phyloP scores from a whole-genome alignment of 2,888 invertebrate species.

The Pasiphila rectangulata region DNA sequence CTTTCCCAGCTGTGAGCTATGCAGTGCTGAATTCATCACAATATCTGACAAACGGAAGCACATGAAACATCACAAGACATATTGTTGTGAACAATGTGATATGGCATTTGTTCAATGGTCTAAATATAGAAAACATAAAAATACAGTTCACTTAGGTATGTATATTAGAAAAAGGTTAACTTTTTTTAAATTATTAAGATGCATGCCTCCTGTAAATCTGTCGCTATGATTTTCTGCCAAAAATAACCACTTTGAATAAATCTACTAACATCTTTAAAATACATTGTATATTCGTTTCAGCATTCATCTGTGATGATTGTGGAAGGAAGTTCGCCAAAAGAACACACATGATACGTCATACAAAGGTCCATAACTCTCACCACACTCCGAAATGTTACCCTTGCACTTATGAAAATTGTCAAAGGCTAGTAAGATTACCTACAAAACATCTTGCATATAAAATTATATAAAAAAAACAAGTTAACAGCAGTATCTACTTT shows the following conservation, averaged over 20 bases:
- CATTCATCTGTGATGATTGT: conserved; percentile 65
- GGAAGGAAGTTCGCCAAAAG: conserved; percentile 60
- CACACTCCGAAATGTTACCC: conserved; percentile 40
- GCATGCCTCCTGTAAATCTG: too few relatives aligned
- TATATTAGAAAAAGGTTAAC: conserved; percentile 4
- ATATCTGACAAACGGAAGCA: conserved; percentile 74
- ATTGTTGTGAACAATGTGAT: conserved; percentile 72
- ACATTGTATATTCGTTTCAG: conserved; percentile 42
- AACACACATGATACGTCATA: conserved; percentile 58
- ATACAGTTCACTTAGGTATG: conserved; percentile 57
- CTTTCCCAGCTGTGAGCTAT: conserved; percentile 76
- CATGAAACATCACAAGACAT: conserved; percentile 64
- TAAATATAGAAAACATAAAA: conserved; percentile 69
- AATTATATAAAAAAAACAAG: not conserved
- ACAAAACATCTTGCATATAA: not conserved
- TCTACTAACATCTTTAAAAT: not conserved
- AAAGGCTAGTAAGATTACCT: conserved; percentile 45
- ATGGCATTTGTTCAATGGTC: conserved; percentile 72
- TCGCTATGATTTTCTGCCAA: too few relatives aligned
- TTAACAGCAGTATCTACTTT: not conserved
- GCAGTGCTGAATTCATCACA: conserved; percentile 71
- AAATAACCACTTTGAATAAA: too few relatives aligned
- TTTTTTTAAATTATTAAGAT: too few relatives aligned
- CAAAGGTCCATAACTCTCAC: conserved; percentile 49
- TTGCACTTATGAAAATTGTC: conserved; percentile 62